These are phyloP conservation scores for Euphydryas editha DNA, from an alignment of 2,888 invertebrate genomes.

Conservation along the genomic window DNA sequence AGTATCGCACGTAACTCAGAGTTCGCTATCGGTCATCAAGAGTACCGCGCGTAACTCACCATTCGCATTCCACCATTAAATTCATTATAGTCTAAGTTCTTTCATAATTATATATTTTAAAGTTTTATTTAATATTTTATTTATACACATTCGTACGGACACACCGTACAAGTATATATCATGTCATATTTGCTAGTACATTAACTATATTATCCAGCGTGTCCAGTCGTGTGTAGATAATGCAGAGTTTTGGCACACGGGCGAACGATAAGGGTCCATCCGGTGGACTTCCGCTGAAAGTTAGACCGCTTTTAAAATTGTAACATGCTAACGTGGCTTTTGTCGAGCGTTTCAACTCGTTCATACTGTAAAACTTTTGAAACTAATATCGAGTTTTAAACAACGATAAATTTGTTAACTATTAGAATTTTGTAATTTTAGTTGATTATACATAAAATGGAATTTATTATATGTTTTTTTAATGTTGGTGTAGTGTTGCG, in stretches of 20 bases:
- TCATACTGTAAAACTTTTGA: not conserved
- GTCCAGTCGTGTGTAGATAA: not conserved
- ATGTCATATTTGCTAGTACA: not conserved
- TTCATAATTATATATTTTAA: no score
- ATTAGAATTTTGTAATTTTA: no score
- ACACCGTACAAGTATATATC: not conserved
- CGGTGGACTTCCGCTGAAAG: constrained; percentile 15
- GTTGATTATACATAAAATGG: no score
- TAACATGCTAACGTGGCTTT: constrained; percentile 11
- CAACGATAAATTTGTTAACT: not conserved
- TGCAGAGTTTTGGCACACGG: constrained; percentile 8
- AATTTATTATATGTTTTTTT: no score
- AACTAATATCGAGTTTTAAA: not conserved
- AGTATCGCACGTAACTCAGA: no score
- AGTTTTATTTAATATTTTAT: no score
- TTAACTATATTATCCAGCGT: not conserved
- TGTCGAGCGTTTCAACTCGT: not conserved
- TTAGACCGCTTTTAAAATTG: constrained; percentile 23
- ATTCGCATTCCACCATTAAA: no score
- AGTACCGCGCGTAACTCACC: no score
- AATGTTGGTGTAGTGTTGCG: no score
- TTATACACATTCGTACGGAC: no score
- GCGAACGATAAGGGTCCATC: constrained; percentile 23
- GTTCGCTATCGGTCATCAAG: no score
- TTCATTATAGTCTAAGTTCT: no score